Percentiles rank a stretch among this genome's conserved stretches.
Conservation (phyloP, 1,140 invertebrate genomes). For the Grapholita molesta region DNA sequence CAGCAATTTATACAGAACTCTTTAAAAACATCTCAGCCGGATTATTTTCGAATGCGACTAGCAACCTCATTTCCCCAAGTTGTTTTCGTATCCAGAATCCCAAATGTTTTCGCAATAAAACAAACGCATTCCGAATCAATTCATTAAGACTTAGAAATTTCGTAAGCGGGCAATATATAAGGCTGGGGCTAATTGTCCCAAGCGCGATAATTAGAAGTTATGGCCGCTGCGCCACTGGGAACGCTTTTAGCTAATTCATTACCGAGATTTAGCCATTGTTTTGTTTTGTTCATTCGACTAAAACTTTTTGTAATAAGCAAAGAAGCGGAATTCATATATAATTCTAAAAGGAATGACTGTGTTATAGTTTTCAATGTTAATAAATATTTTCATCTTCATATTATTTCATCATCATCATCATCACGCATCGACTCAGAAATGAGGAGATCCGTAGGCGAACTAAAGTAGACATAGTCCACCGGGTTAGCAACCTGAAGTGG, state of each 20-base stretch:
- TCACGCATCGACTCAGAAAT: too few relatives aligned
- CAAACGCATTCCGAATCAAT: neutral
- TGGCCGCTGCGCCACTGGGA: conserved; percentile 43
- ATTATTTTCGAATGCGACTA: neutral
- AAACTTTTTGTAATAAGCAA: too few relatives aligned
- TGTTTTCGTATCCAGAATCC: neutral
- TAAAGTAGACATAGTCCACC: too few relatives aligned
- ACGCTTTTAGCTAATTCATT: conserved; percentile 53
- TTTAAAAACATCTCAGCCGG: too few relatives aligned
- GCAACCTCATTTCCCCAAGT: neutral
- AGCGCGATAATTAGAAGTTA: conserved; percentile 51
- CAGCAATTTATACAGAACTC: too few relatives aligned
- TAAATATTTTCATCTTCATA: too few relatives aligned
- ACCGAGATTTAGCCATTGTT: conserved; percentile 27
- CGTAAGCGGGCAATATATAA: conserved; percentile 9
- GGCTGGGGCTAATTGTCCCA: conserved; percentile 46
- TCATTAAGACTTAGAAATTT: conserved; percentile 17
- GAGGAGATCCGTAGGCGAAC: too few relatives aligned
- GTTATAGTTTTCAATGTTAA: too few relatives aligned
- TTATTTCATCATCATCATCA: too few relatives aligned
- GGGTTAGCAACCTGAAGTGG: too few relatives aligned
- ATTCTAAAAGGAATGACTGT: too few relatives aligned
- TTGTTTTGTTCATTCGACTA: neutral
- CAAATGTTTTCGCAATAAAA: conserved; percentile 1
- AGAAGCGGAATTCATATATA: too few relatives aligned